phyloP scores from a whole-genome alignment of 2,888 invertebrate genomes.

The Palloptera scutellata region DNA sequence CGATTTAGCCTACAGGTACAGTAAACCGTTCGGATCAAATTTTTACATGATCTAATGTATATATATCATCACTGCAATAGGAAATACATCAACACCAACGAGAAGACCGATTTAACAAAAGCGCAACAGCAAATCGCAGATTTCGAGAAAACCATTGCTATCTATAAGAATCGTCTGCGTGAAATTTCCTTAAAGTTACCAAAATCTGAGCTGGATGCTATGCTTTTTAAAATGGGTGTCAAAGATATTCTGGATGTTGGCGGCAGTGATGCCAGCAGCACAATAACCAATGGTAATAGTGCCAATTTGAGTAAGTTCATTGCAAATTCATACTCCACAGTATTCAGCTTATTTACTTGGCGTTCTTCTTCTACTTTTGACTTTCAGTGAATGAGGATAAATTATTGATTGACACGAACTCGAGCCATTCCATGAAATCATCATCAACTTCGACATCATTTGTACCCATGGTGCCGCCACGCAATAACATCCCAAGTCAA shows the following conservation, averaged over 20 bases:
- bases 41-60: background rate
- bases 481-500: conserved; percentile 64
- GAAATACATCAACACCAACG: conserved; percentile 90
- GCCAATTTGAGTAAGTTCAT: conserved; percentile 48
- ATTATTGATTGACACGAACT: conserved; percentile 61
- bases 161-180: conserved; percentile 82
- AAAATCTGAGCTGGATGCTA: conserved; percentile 63
- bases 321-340: no score
- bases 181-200: conserved; percentile 67
- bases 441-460: conserved; percentile 55
- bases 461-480: conserved; percentile 63
- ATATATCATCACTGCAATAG: conserved; percentile 64
- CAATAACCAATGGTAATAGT: conserved; percentile 44
- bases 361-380: background rate
- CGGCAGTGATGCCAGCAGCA: conserved; percentile 35
- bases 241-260: conserved; percentile 65
- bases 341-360: background rate
- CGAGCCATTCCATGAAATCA: conserved; percentile 47
- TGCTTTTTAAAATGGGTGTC: conserved; percentile 67
- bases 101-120: conserved; percentile 87
- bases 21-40: conserved; percentile 27
- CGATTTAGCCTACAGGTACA: conserved; percentile 91
- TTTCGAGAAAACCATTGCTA: conserved; percentile 84
- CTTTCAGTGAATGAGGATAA: conserved; percentile 53
- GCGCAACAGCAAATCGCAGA: conserved; percentile 88